Percentiles rank a stretch among this genome's conserved stretches.
These are phyloP conservation scores for Nemoura dubitans DNA, from an alignment of 2,888 invertebrate species.

Conservation along the genomic window DNA sequence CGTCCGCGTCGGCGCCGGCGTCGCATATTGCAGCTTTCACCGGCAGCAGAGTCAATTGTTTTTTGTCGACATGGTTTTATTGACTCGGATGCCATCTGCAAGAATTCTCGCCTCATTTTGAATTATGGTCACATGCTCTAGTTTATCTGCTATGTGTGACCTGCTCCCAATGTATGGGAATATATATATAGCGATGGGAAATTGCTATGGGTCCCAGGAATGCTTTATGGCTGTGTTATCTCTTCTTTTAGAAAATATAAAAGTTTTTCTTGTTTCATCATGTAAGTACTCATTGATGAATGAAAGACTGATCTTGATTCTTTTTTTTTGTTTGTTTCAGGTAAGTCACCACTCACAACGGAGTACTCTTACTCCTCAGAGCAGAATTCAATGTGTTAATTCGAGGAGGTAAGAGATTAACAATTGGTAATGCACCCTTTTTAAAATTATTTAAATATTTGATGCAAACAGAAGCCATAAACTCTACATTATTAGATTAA, in stretches of 20 bases:
- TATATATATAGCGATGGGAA: background rate
- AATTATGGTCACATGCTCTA: constrained; percentile 29
- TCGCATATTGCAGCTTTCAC: constrained; percentile 33
- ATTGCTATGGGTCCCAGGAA: background rate
- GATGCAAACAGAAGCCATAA: too few relatives aligned
- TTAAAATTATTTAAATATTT: too few relatives aligned
- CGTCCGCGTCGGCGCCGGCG: background rate
- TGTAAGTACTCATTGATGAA: too few relatives aligned
- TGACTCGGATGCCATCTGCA: constrained; percentile 27
- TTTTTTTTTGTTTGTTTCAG: too few relatives aligned
- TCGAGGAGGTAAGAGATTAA: too few relatives aligned
- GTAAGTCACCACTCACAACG: too few relatives aligned
- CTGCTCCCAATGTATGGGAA: background rate
- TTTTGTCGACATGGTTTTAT: constrained; percentile 32
- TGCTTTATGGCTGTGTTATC: background rate
- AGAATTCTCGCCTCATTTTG: constrained; percentile 30
- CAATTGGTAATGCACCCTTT: too few relatives aligned
- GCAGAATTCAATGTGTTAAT: too few relatives aligned
- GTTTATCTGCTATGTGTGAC: background rate
- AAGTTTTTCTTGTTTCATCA: too few relatives aligned
- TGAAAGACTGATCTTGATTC: too few relatives aligned
- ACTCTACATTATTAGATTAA: too few relatives aligned
- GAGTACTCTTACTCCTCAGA: too few relatives aligned
- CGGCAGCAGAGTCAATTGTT: constrained; percentile 31
- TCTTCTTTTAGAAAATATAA: background rate